These are phyloP conservation scores for Myanophis thanlyinensis DNA, from an alignment of 2,113 vertebrate genomes.

Conservation along the genomic window DNA sequence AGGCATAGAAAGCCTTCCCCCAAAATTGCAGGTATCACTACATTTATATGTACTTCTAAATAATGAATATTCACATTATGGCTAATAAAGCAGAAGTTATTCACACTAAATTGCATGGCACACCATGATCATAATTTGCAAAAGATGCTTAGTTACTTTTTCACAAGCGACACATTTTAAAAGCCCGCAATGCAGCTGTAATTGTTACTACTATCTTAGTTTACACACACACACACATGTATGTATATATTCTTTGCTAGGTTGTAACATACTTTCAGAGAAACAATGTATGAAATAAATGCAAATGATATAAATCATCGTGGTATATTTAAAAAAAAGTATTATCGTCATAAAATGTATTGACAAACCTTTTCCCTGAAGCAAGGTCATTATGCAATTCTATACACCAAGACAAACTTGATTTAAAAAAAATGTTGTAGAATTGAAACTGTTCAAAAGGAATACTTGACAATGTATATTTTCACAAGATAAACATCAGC, in stretches of 20 bases:
- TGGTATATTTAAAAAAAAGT: not conserved
- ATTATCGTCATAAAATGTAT: not conserved
- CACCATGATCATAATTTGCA: not conserved
- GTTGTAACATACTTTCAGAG: not conserved
- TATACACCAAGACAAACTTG: not conserved
- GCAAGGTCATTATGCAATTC: not conserved
- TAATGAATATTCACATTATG: not conserved
- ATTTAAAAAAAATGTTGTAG: not conserved
- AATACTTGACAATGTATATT: not conserved
- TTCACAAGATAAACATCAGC: conserved; percentile 1
- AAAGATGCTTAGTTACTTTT: not conserved
- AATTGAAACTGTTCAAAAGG: not conserved
- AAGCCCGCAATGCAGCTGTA: not conserved
- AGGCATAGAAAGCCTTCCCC: not conserved
- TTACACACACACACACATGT: too few species aligned
- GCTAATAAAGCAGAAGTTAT: not conserved
- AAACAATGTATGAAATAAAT: not conserved
- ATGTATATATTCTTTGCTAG: not conserved
- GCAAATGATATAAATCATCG: not conserved
- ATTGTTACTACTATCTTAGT: not conserved
- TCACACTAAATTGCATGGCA: not conserved
- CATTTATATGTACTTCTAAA: not conserved
- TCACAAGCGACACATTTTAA: not conserved
- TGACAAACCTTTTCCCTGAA: not conserved
- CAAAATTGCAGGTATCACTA: not conserved